Evolutionary conservation across 2,113 vertebrate genomes (phyloP), one percentile per base, ranked within the genome.

Genomic region (Noturus placidus): DNA sequence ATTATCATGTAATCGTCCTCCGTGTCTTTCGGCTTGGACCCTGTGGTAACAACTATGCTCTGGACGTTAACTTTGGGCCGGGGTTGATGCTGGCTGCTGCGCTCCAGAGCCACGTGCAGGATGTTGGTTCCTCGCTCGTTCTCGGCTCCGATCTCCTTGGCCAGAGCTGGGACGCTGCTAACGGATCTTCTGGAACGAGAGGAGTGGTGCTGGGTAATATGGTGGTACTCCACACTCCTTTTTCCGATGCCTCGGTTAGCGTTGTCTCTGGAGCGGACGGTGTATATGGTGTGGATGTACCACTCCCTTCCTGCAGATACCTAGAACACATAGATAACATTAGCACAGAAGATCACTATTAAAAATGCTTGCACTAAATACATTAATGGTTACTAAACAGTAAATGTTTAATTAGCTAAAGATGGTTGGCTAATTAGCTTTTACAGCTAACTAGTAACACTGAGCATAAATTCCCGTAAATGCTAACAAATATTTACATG

Each of bases 61-160:
- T 86, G 1, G 91, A 90, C 19, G 92, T 91, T 82, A 92, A 93
- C 76, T 91, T 94, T 0, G 85, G 93, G 82, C 22, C 93, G 92
- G 14, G 69, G 87, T 82, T 91, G 94, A 78, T 82, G 94, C 91
- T 91, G 95, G 89, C 82, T 79, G 88, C 78, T 89, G 87, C 92
- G 96, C 87, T 97, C 96, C 89, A 99, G 93, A 0, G 95, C 91
- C 15, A 99, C 94, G 87, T 99, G 98, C 82, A 97, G 95, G 87
- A 99, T 98, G 91, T 98, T 99, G 1, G 98, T 99, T 69, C 98
- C 98, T 0, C 97, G 94, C 89, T 89, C 96, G 90, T 95, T 97
- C 27, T 92, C 94, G 0, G 27, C 91, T 1, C 98, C 97, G 1
- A 99, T 99, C 27, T 96, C 96, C 69, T 94, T 92, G 0, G 92